These are phyloP conservation scores for Coenonympha glycerion DNA, from an alignment of 2,888 invertebrate genomes.

Conservation along the genomic window DNA sequence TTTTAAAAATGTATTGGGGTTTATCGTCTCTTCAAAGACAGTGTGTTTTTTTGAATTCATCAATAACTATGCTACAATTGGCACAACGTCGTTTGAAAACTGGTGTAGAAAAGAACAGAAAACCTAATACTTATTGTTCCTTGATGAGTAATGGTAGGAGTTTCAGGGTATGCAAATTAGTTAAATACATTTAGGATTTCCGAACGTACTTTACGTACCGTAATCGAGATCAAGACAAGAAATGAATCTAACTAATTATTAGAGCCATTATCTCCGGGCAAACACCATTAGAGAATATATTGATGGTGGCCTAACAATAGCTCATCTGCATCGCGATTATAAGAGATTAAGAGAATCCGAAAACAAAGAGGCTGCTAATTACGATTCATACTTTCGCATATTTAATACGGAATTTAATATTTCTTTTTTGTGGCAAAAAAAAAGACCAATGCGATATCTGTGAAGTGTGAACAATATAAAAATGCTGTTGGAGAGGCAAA, in stretches of 20 bases:
- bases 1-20: too few species aligned
- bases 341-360: neutral
- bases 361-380: constrained; percentile 2
- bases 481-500: constrained; percentile 5
- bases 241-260: neutral
- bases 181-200: constrained; percentile 26
- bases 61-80: too few species aligned
- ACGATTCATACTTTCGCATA: constrained; percentile 5
- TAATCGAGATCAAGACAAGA: constrained; percentile 12
- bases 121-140: constrained; percentile 10
- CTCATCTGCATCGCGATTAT: neutral
- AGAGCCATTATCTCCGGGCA: neutral
- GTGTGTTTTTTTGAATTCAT: too few species aligned
- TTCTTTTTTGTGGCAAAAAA: constrained; percentile 13
- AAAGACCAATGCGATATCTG: constrained; percentile 16
- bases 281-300: constrained; percentile 7
- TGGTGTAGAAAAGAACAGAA: constrained; percentile 10
- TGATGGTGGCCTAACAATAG: neutral
- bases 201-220: constrained; percentile 13
- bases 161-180: constrained; percentile 20
- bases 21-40: too few species aligned
- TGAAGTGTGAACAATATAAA: constrained; percentile 12
- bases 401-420: constrained; percentile 14
- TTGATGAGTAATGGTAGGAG: constrained; percentile 20
- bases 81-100: constrained; percentile 17